Conservation (phyloP, 2,888 invertebrate species). For the Ferrisia virgata region DNA sequence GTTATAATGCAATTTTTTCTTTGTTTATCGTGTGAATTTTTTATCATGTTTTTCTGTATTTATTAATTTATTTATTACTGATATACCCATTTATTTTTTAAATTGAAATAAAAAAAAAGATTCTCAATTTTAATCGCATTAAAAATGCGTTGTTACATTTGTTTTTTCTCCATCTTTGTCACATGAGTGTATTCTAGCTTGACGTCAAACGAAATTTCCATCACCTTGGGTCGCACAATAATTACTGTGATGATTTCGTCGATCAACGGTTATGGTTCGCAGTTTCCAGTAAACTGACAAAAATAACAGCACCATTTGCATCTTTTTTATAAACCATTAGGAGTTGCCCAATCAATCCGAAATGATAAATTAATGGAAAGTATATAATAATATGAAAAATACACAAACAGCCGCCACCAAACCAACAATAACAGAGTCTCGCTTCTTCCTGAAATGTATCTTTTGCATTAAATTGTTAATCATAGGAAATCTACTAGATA, state of each 20-base stretch:
- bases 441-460: slow-evolving; percentile 87
- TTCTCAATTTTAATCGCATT: not conserved
- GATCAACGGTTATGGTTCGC: not conserved
- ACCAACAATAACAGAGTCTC: slow-evolving; percentile 91
- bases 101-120: not conserved
- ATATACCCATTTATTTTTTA: not conserved
- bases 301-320: not conserved
- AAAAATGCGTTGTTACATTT: not conserved
- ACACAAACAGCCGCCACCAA: slow-evolving; percentile 84
- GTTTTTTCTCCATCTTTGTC: not conserved
- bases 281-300: not conserved
- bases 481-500: slow-evolving; percentile 85
- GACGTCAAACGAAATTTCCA: not conserved
- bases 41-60: not conserved
- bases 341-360: not conserved
- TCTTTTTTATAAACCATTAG: slow-evolving; percentile 51
- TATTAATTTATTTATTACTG: not conserved
- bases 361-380: slow-evolving; percentile 62
- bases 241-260: not conserved
- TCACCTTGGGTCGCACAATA: not conserved
- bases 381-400: slow-evolving; percentile 77
- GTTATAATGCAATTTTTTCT: not conserved
- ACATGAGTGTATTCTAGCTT: not conserved
- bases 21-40: slow-evolving; percentile 18
- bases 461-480: slow-evolving; percentile 84